phyloP scores from a whole-genome alignment of 2,113 vertebrate species.

The Xyliphius kryptos region DNA sequence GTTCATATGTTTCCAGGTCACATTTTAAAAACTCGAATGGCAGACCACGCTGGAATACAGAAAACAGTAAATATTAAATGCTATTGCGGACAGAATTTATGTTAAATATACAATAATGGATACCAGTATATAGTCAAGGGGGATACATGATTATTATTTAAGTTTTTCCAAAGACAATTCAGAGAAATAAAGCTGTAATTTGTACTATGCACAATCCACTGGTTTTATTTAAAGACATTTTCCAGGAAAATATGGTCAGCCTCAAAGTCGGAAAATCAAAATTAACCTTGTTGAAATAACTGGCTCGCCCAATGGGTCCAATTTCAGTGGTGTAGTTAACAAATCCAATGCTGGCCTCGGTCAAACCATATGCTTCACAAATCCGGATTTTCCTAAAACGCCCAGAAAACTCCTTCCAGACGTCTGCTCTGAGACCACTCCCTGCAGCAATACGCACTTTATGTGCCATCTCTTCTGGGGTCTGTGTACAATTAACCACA shows the following conservation, averaged over 20 bases:
- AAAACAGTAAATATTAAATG: too few relatives aligned
- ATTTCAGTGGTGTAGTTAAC: constrained; percentile 77
- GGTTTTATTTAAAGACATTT: constrained; percentile 8
- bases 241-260: constrained; percentile 8
- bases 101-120: too few relatives aligned
- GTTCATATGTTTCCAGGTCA: constrained; percentile 58
- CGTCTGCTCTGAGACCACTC: constrained; percentile 72
- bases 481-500: constrained; percentile 45
- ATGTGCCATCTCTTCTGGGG: constrained; percentile 59
- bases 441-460: constrained; percentile 71
- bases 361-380: constrained; percentile 77
- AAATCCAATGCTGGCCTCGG: constrained; percentile 78
- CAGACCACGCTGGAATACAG: constrained; percentile 56
- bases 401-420: constrained; percentile 70
- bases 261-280: constrained; percentile 20
- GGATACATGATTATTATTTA: too few relatives aligned
- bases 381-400: constrained; percentile 72
- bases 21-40: constrained; percentile 78
- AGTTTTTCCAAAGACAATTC: too few relatives aligned
- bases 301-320: constrained; percentile 73
- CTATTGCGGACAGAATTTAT: too few relatives aligned
- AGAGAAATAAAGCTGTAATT: too few relatives aligned
- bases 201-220: too few relatives aligned
- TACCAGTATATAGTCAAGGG: too few relatives aligned
- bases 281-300: constrained; percentile 68